Percentiles rank a stretch among this genome's conserved stretches.
Evolutionary conservation across 2,888 invertebrate genomes (phyloP).

Genomic region (Seira sanloemensis): DNA sequence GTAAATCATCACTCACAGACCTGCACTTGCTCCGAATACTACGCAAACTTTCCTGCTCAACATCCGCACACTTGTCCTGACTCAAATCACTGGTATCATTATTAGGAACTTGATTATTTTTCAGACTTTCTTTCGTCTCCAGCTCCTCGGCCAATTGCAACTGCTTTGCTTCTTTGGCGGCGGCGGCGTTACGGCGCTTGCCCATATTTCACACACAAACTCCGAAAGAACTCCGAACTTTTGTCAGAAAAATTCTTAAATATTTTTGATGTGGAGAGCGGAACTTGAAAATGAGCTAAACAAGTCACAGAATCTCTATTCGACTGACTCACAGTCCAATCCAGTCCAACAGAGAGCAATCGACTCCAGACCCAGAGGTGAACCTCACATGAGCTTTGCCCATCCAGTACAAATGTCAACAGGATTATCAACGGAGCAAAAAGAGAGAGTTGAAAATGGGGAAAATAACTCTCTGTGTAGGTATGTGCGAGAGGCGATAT

Average conservation of each 20-base stretch:
- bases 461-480: background rate
- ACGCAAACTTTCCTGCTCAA: background rate
- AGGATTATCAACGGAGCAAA: background rate
- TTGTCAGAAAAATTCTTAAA: too few relatives aligned
- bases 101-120: background rate
- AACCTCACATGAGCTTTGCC: slow-evolving; percentile 28
- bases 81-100: background rate
- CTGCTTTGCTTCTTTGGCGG: background rate
- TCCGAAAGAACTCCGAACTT: background rate
- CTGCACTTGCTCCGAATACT: background rate
- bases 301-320: too few relatives aligned
- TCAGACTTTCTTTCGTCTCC: background rate
- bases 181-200: background rate
- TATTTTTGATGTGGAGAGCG: too few relatives aligned
- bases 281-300: too few relatives aligned
- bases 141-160: slow-evolving; percentile 39
- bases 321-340: too few relatives aligned
- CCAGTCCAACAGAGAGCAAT: background rate
- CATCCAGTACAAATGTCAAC: slow-evolving; percentile 43
- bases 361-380: background rate
- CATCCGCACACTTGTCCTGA: background rate
- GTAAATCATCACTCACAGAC: slow-evolving; percentile 25
- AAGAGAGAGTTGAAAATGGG: background rate
- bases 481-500: background rate
- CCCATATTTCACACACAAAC: background rate